Conservation (phyloP, 2,888 invertebrate species). For the Machimus rusticus region DNA sequence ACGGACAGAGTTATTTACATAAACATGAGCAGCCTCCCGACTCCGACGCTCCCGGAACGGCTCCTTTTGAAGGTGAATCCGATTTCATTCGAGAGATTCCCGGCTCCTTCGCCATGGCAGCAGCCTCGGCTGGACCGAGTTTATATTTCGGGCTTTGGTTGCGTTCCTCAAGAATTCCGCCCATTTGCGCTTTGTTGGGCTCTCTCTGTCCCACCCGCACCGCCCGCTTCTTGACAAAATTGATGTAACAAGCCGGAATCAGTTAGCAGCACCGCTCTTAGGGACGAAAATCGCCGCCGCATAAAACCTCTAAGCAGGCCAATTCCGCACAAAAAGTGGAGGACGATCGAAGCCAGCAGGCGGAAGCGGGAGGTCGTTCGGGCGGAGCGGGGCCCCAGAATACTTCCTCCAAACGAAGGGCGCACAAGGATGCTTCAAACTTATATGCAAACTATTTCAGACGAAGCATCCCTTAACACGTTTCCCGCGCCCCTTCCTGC, state of each 20-base stretch:
- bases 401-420: neutral
- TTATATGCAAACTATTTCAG: conserved; percentile 31
- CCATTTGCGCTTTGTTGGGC: neutral
- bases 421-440: conserved; percentile 25
- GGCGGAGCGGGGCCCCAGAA: neutral
- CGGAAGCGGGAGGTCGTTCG: neutral
- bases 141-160: neutral
- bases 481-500: neutral
- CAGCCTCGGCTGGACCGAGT: neutral
- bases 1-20: conserved; percentile 9
- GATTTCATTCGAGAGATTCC: neutral
- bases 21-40: neutral
- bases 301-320: conserved; percentile 5
- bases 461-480: conserved; percentile 26
- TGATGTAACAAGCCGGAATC: neutral
- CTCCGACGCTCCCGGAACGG: neutral
- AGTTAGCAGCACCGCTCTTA: neutral
- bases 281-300: neutral
- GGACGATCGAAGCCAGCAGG: neutral
- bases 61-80: conserved; percentile 9
- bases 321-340: neutral
- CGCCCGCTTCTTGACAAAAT: neutral
- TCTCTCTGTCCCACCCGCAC: neutral
- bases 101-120: neutral
- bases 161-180: conserved; percentile 12